phyloP scores from a whole-genome alignment of 1,140 invertebrate genomes.

The Trachymyrmex cornetzi region DNA sequence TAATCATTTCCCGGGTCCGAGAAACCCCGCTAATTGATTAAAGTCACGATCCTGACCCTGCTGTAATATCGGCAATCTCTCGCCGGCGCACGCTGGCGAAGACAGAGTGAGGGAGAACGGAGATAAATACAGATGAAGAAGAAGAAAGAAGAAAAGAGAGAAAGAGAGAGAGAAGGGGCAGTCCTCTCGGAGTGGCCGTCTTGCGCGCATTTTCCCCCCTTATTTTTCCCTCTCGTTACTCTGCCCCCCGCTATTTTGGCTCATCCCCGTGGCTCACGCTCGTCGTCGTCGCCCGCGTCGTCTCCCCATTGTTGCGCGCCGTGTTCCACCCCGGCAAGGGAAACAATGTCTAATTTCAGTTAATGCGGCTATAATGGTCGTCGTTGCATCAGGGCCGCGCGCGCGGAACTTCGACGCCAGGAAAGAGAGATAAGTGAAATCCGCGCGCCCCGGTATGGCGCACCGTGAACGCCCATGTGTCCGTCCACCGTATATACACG shows the following conservation, averaged over 20 bases:
- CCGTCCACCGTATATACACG: neutral
- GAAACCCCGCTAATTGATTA: constrained; percentile 84
- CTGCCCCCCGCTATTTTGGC: constrained; percentile 36
- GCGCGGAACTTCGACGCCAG: constrained; percentile 52
- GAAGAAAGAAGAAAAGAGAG: neutral
- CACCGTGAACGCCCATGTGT: neutral
- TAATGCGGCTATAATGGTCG: constrained; percentile 76
- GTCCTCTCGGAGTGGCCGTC: constrained; percentile 5
- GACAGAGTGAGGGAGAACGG: constrained; percentile 37
- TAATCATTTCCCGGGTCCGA: constrained; percentile 85
- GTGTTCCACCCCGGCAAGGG: constrained; percentile 66
- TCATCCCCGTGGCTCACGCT: neutral
- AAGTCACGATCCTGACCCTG: constrained; percentile 83
- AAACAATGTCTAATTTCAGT: constrained; percentile 80
- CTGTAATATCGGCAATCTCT: constrained; percentile 83
- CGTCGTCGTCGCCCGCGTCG: constrained; percentile 5
- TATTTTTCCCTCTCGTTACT: constrained; percentile 24
- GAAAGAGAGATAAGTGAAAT: constrained; percentile 75
- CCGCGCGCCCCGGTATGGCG: constrained; percentile 47
- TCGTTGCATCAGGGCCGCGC: constrained; percentile 66
- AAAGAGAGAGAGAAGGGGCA: neutral
- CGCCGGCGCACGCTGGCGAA: constrained; percentile 64
- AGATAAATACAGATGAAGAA: constrained; percentile 30
- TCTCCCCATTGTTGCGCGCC: constrained; percentile 15
- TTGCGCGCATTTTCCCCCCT: constrained; percentile 36